Conservation (phyloP, 2,797 vertebrate species). For the Peromyscus melanophrys region DNA sequence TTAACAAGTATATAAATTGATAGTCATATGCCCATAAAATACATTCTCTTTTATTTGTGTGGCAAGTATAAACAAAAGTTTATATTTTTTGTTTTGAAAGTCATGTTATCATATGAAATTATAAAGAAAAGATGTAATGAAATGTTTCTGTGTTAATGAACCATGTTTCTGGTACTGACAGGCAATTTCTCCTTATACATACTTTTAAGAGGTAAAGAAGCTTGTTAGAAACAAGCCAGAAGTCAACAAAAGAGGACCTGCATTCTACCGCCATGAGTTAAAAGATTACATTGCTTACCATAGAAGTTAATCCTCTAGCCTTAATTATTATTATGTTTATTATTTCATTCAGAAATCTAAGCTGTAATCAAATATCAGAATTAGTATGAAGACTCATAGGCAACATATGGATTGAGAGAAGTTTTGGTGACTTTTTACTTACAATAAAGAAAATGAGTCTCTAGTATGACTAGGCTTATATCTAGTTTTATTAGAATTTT, state of each 20-base stretch:
- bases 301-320: not conserved
- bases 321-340: not conserved
- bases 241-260: not conserved
- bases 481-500: not conserved
- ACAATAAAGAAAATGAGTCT: not conserved
- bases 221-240: not conserved
- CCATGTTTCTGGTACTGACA: not conserved
- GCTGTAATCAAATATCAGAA: not conserved
- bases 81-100: not conserved
- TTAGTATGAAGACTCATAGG: not conserved
- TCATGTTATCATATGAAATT: not conserved
- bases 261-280: too few species aligned
- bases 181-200: not conserved
- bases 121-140: not conserved
- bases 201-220: not conserved
- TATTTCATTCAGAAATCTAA: not conserved
- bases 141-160: not conserved
- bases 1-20: not conserved
- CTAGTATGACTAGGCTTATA: accelerated
- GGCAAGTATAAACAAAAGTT: not conserved
- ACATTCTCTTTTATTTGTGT: not conserved
- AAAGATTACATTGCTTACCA: too few species aligned
- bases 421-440: not conserved
- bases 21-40: not conserved
- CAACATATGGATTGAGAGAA: not conserved